Evolutionary conservation across 2,888 invertebrate species (phyloP), one percentile per base, ranked within the genome.

Genomic region (Linnaemya vulpina): DNA sequence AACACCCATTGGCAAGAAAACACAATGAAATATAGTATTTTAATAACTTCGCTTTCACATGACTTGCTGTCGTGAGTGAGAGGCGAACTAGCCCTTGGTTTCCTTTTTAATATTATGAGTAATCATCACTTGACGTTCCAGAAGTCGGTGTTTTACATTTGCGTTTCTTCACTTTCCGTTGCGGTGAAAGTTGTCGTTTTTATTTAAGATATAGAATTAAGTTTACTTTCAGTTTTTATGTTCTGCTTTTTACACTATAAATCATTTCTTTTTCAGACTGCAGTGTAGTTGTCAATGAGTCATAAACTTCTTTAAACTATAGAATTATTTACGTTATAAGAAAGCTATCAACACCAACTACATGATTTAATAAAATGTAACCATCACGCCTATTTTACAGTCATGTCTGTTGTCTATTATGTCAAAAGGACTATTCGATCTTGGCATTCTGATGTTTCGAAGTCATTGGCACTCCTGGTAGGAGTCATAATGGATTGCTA

Each of bases 81-180:
- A 67, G 46, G 43, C 17, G 53, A 76, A 46, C 53, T 3, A 38
- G 58, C 22, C 51, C 76, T 78, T 81, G 80, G 76, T 80, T 81
- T 85, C 51, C 55, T 78, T 74, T 81, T 65, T 78, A 78, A 70
- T 75, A 78, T 81, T 81, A 82, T 85, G 84, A 85, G 74, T 85
- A 85, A 85, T 85, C 84, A 78, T 75, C 22, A 70, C 68, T 76
- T 82, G 58, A 40, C 49, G 65, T 68, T 77, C 4, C 0, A 22
- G 17, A 55, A 55, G 25, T 13, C 60, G 10, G 3, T n/a, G 4
- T 60, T 9, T 13, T 40, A 55, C 22, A 20, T 13, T 30, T 58
- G 8, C 2, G 15, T 58, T 58, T 30, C 8, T 25, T n/a, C 15
- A 15, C n/a, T 53, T n/a, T 30, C n/a, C 1, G 3, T 46, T 46